Evolutionary conservation across 2,888 invertebrate genomes (phyloP).

Genomic region (Lasius fuliginosus): DNA sequence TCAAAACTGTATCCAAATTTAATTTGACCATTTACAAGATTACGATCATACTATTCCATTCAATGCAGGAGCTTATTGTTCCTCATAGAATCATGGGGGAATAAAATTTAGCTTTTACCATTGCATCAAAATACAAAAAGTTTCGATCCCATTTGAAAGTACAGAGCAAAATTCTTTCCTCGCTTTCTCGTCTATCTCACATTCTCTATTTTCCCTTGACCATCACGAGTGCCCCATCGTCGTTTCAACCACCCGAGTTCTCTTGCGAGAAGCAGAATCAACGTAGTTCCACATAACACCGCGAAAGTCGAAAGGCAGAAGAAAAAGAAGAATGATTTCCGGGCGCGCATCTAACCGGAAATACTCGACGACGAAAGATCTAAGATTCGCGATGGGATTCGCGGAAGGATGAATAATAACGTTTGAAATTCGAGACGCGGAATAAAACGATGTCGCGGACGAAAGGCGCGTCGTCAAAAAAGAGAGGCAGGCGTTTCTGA

Average conservation of each 20-base stretch:
- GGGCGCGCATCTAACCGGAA: slow-evolving; percentile 79
- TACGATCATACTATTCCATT: slow-evolving; percentile 29
- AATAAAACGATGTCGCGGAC: slow-evolving; percentile 84
- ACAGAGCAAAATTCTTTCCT: slow-evolving; percentile 59
- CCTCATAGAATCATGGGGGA: slow-evolving; percentile 24
- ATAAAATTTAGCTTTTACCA: slow-evolving; percentile 58
- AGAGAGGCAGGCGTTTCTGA: slow-evolving; percentile 36
- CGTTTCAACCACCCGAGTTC: slow-evolving; percentile 25
- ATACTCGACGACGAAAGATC: slow-evolving; percentile 77
- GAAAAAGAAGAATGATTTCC: slow-evolving; percentile 71
- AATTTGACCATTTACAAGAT: slow-evolving; percentile 34
- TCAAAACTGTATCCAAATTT: slow-evolving; percentile 23
- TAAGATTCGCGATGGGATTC: slow-evolving; percentile 78
- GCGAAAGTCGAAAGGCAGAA: slow-evolving; percentile 62
- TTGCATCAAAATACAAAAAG: slow-evolving; percentile 66
- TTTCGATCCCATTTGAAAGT: slow-evolving; percentile 66
- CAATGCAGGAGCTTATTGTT: slow-evolving; percentile 29
- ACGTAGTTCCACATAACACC: slow-evolving; percentile 61
- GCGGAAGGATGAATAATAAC: slow-evolving; percentile 85
- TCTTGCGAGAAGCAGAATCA: slow-evolving; percentile 61
- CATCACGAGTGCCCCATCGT: slow-evolving; percentile 35
- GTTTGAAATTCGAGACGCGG: slow-evolving; percentile 85
- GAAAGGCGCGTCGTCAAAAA: slow-evolving; percentile 73
- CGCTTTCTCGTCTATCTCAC: slow-evolving; percentile 47
- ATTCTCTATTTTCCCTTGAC: slow-evolving; percentile 29